Conservation (phyloP, 2,888 invertebrate genomes). For the Muscina levida region DNA sequence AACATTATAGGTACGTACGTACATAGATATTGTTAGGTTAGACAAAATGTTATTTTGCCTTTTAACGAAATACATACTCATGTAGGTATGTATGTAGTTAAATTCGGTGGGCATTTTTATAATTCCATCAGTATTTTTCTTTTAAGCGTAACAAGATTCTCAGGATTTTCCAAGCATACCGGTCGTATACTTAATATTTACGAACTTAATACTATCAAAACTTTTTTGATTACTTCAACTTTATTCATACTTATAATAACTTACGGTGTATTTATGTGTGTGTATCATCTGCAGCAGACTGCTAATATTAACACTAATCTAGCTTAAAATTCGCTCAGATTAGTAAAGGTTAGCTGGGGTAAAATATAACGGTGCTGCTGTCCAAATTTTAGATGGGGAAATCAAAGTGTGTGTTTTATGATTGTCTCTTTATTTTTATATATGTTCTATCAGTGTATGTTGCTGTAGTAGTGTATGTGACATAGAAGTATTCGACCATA, state of each 20-base stretch:
- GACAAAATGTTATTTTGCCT: not conserved
- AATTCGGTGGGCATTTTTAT: slow-evolving; percentile 62
- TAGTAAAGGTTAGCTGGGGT: no score
- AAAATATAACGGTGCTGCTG: no score
- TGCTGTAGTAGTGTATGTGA: no score
- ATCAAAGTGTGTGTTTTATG: no score
- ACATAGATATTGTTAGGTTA: not conserved
- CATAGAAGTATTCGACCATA: no score
- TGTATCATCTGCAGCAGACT: no score
- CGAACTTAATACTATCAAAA: slow-evolving; percentile 40
- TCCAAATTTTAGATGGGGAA: no score
- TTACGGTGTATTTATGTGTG: no score
- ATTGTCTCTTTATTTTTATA: no score
- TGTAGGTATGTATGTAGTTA: slow-evolving; percentile 31
- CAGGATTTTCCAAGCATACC: slow-evolving; percentile 47
- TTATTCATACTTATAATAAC: no score
- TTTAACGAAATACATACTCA: slow-evolving; percentile 11
- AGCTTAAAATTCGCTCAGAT: not conserved
- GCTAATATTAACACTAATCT: not conserved
- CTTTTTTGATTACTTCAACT: not conserved
- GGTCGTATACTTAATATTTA: slow-evolving; percentile 37
- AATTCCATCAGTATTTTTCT: slow-evolving; percentile 42
- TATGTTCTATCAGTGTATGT: no score
- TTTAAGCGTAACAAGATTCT: slow-evolving; percentile 55
- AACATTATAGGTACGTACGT: not conserved